Base-by-base conservation (phyloP, 2,113 vertebrate species). In the Lophius piscatorius region DNA sequence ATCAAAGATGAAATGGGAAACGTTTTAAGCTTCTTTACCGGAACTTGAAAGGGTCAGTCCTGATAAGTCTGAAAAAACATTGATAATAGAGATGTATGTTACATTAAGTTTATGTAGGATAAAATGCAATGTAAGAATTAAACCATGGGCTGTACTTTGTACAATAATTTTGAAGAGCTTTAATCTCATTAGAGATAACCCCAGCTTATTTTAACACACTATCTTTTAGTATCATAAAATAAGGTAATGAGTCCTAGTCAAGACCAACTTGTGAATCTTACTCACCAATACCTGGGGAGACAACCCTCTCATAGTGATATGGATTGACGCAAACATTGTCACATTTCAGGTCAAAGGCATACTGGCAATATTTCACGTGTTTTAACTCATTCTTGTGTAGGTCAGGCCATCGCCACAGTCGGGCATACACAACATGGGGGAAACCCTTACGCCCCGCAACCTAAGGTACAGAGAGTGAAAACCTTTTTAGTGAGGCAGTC, bases 351-450 rank as follows among this genome's bases (percentile, higher is more conserved):
- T 99, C 97, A 81, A 99, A 99, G 17, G 97, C 97, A 81, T 95
- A 98, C 90, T 99, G 97, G 90, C 97, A 99, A 72, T 98, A 99
- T 91, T 99, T 99, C 33, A 99, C 96, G 8, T 99, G 96, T 80
- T 99, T 99, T 67, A 99, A 82, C 83, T 99, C 97, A n/a, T 99
- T 99, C 89, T 99, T 99, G 54, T 99, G 97, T 68, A 99, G 94
- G 80, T 99, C 97, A 0, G 97, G 97, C 97, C 97, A 99, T 60
- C 97, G 90, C 97, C 97, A 99, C 1, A 99, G 93, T 18, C 97
- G 91, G 3, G 97, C 97, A 38, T 99, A 99, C 54, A 99, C 96
- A 29, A 99, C 97, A 23, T 99, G 97, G 11, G 97, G 97, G 73
- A 99, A 99, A 17, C 97, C 97, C 89, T 99, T 99, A 58, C 97